Evolutionary conservation across 2,888 invertebrate species (phyloP).

Genomic region (Metacarcinus magister): DNA sequence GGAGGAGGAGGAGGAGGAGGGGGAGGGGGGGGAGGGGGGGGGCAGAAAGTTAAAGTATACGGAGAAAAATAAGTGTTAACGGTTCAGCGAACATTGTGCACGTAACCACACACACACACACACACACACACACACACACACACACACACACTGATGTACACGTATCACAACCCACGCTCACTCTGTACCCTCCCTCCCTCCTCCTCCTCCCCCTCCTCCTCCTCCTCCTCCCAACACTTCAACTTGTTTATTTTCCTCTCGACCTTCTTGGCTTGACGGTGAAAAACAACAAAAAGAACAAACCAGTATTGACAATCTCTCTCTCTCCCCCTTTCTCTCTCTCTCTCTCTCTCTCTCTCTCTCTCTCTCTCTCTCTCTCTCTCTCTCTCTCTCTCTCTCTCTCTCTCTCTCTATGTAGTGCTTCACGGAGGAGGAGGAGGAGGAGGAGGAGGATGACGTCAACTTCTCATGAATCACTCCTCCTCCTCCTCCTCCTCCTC

Average conservation of each 20-base stretch:
- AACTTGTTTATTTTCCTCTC: not conserved
- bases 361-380: conserved; percentile 50
- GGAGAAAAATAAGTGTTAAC: not conserved
- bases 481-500: not conserved
- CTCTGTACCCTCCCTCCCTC: not conserved
- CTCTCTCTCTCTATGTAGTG: not conserved
- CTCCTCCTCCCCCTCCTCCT: not conserved
- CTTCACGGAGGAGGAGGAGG: not conserved
- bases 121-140: too few species aligned
- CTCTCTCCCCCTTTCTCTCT: conserved; percentile 53
- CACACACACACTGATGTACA: not conserved
- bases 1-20: conserved; percentile 39
- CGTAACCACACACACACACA: too few species aligned
- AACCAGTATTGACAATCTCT: not conserved
- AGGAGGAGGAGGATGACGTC: not conserved
- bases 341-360: conserved; percentile 57
- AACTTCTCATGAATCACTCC: not conserved
- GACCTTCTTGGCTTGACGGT: not conserved
- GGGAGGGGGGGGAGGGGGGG: not conserved
- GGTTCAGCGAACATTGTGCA: not conserved
- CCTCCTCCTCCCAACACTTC: too few species aligned
- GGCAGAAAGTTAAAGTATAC: not conserved
- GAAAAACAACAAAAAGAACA: not conserved
- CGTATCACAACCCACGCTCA: too few species aligned
- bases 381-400: conserved; percentile 4